Percentiles rank a stretch among this genome's conserved stretches.
phyloP scores from a whole-genome alignment of 2,888 invertebrate genomes.

The Aphodius granarius region DNA sequence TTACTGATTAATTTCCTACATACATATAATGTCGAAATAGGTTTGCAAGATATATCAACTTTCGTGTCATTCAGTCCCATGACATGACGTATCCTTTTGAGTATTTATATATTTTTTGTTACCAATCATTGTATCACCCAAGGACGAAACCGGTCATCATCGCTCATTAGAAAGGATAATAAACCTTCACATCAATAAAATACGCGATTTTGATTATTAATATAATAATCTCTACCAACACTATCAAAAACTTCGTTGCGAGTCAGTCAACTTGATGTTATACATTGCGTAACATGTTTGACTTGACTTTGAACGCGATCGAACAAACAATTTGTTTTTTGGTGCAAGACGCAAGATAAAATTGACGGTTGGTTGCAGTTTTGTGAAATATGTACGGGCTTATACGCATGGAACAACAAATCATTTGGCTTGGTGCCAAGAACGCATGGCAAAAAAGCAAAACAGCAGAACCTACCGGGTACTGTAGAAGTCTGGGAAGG shows the following conservation, averaged over 20 bases:
- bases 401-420: too few species aligned
- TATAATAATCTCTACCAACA: too few species aligned
- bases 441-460: background rate
- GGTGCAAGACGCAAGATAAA: background rate
- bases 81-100: background rate
- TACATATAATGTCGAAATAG: too few species aligned
- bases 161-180: background rate
- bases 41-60: too few species aligned
- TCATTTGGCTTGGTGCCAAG: background rate
- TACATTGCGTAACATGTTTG: background rate
- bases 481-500: conserved; percentile 52
- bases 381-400: too few species aligned
- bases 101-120: background rate
- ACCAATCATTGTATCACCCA: background rate
- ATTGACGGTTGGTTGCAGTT: background rate
- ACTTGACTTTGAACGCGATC: background rate
- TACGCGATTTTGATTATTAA: too few species aligned
- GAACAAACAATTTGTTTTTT: background rate
- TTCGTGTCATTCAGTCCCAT: too few species aligned
- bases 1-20: too few species aligned
- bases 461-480: conserved; percentile 45
- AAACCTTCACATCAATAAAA: too few species aligned
- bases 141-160: background rate
- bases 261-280: background rate
- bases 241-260: background rate